Evolutionary conservation across 1,140 invertebrate species (phyloP).

Genomic region (Camponotus vicinus): DNA sequence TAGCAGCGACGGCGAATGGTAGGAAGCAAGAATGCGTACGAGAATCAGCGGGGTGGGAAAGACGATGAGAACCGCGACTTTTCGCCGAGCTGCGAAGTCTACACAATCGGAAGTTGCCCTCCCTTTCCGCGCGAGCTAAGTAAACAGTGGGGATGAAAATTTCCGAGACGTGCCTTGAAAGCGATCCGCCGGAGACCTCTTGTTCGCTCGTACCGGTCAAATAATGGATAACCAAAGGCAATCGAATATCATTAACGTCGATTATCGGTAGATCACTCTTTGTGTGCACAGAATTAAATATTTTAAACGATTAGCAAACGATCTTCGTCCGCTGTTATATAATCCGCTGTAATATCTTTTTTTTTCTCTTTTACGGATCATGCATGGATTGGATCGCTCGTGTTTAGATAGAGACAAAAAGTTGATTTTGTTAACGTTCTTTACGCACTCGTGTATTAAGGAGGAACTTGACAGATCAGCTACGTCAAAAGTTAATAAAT

Average conservation of each 20-base stretch:
- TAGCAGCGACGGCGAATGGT: conserved; percentile 54
- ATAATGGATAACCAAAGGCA: conserved; percentile 39
- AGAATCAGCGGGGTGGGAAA: neutral
- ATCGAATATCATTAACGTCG: conserved; percentile 35
- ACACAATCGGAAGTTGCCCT: conserved; percentile 58
- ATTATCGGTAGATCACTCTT: conserved; percentile 22
- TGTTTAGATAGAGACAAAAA: conserved; percentile 9
- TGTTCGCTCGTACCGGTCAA: conserved; percentile 12
- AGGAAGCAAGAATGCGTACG: conserved; percentile 46
- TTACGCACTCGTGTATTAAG: conserved; percentile 24
- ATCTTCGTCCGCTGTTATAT: neutral
- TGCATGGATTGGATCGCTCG: neutral
- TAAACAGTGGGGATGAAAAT: conserved; percentile 64
- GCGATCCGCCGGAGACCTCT: conserved; percentile 16
- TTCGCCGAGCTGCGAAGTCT: conserved; percentile 57
- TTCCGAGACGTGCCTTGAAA: conserved; percentile 64
- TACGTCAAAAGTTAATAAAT: too few species aligned
- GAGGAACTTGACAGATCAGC: too few species aligned
- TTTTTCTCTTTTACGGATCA: neutral
- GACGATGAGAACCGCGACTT: conserved; percentile 61
- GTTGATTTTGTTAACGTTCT: conserved; percentile 9
- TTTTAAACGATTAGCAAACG: conserved; percentile 37
- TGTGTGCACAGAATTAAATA: neutral
- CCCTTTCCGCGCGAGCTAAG: conserved; percentile 47
- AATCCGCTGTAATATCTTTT: neutral